Percentiles rank a stretch among this genome's conserved stretches.
Evolutionary conservation across 2,888 invertebrate genomes (phyloP).

Genomic region (Syrista parreyssii): DNA sequence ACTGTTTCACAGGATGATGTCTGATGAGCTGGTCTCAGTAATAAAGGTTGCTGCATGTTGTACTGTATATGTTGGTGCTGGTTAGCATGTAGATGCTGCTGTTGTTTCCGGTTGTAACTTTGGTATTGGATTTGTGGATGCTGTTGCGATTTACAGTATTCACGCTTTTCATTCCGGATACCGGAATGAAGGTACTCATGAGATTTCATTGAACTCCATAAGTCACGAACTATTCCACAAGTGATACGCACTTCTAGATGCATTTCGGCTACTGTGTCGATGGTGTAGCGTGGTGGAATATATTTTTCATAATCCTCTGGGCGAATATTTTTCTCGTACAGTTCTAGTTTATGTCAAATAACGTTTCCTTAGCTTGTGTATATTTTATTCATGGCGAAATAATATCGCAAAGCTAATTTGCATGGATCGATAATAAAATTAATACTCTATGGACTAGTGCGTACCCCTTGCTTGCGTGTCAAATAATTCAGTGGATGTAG

Average conservation of each 20-base stretch:
- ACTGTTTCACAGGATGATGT: conserved; percentile 14
- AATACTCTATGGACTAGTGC: background rate
- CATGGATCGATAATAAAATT: background rate
- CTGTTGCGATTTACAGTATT: background rate
- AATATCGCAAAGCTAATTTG: background rate
- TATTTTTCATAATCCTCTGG: conserved; percentile 22
- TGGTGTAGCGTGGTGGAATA: conserved; percentile 33
- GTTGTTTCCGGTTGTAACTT: background rate
- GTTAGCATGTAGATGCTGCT: conserved; percentile 4
- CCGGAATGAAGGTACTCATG: conserved; percentile 1
- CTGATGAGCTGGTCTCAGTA: conserved; percentile 31
- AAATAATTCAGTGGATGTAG: background rate
- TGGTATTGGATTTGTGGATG: conserved; percentile 12
- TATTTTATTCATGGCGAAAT: background rate
- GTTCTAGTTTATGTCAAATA: conserved; percentile 7
- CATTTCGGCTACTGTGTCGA: conserved; percentile 48
- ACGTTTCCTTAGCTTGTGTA: background rate
- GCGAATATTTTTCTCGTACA: conserved; percentile 7
- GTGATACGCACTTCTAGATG: conserved; percentile 48
- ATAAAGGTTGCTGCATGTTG: conserved; percentile 26
- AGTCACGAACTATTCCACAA: conserved; percentile 41
- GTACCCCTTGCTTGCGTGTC: background rate
- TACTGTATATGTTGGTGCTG: conserved; percentile 10
- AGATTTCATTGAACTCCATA: conserved; percentile 40
- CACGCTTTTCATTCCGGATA: conserved; percentile 2